These are phyloP conservation scores for Garrulus glandarius DNA, from an alignment of 2,797 vertebrate species.

Conservation along the genomic window DNA sequence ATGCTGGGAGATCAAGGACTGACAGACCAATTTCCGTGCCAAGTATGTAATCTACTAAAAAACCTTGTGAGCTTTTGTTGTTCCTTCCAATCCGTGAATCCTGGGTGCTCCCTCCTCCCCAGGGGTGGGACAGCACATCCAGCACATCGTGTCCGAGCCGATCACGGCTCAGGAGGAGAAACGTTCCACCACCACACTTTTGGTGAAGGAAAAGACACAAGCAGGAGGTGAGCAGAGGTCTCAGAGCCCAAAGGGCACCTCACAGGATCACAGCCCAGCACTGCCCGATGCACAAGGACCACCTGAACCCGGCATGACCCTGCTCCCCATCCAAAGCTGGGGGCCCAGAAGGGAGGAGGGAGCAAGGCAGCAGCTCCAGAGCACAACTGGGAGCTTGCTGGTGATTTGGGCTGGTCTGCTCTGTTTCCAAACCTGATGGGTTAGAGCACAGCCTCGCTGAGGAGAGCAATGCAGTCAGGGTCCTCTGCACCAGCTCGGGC, in stretches of 20 bases:
- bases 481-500: neutral
- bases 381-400: neutral
- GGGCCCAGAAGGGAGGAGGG: neutral
- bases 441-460: neutral
- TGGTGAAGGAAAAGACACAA: too few species aligned
- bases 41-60: too few species aligned
- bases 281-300: neutral
- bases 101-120: neutral
- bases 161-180: neutral
- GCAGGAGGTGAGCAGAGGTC: neutral
- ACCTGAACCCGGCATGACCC: neutral
- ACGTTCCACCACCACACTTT: accelerated
- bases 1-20: too few species aligned
- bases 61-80: accelerated
- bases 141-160: accelerated
- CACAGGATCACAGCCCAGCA: neutral
- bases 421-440: accelerated
- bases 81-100: neutral
- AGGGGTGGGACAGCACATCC: neutral
- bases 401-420: neutral
- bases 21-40: neutral
- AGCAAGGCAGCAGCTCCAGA: neutral
- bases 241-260: neutral
- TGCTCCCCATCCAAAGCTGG: neutral
- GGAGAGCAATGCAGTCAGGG: accelerated